Evolutionary conservation across 2,888 invertebrate genomes (phyloP), one percentile per base, ranked within the genome.

Genomic region (Escarpia spicata): DNA sequence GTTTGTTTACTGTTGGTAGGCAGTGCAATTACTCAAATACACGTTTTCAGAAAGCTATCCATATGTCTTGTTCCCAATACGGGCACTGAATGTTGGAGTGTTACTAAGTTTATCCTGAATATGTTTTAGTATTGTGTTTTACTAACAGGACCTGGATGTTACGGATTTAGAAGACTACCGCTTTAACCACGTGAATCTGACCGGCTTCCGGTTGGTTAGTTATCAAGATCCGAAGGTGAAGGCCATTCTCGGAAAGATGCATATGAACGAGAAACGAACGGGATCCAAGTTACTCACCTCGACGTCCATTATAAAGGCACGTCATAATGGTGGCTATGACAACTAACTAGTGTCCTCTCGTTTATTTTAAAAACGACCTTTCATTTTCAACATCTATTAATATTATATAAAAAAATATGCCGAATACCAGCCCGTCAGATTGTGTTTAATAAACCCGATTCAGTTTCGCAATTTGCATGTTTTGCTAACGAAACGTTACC

Each of bases 171-270:
- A 96, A 93, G 96, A 96, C 96, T 99, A 98, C 96, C 98, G 98
- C 96, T 98, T 99, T 97, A 99, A 99, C 96, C 98, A 98, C 91
- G 99, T 99, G 91, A 99, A 99, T 96, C 98, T 99, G 97, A 99
- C 98, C 26, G 98, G 98, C 0, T 99, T 98, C 97, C 97, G 99
- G 91, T 97, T 99, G 45, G 95, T 96, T 43, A 94, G 95, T 93
- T 94, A 95, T 3, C 93, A 94, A n/a, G 94, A 95, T 91, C 94
- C 94, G 8, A 94, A 95, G 43, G 96, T 96, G 0, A 93, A 94
- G 75, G 95, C 94, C 45, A 93, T 93, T 90, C 93, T 94, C 15
- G 44, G 92, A 37, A 93, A 94, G 92, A 94, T 94, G 94, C 58
- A 91, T 15, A 60, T 89, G 10, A 93, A 93, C 92, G 91, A 94